Evolutionary conservation across 1,140 invertebrate species (phyloP), one percentile per base, ranked within the genome.

Genomic region (Drosophila neocordata): DNA sequence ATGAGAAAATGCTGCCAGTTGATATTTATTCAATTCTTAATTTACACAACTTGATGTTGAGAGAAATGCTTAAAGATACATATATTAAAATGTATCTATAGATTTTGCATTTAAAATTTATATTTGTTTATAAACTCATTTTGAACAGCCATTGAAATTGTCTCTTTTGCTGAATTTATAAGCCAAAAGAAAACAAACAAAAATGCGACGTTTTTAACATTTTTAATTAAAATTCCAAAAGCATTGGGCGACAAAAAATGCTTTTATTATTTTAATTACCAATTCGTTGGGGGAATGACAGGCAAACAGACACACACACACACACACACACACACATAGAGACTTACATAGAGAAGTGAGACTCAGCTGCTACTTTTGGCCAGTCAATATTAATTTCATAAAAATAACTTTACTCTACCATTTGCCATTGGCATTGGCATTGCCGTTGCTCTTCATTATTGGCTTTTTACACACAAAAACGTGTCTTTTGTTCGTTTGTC

Each of bases 251-350:
- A 69, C 27, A 73, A 85, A 77, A 87, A 87, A 87, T 88, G 83
- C 84, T 88, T 88, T 88, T 83, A 88, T 88, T 88, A 88, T 88
- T 88, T 88, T 89, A 89, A 88, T 88, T 88, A 88, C 79, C 84
- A 87, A 87, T 87, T 87, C 65, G 58, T 31, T 31, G 59, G 57
- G 38, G 70, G 20, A 63, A 59, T 51, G 64, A 68, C 60, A 64
- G 41, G 20, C 15, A 44, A 0, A 44, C 1, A 48, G 7, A 44
- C 1, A 44, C 15, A 20, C 2, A 48, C n/a, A n/a, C n/a, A n/a
- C n/a, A n/a, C n/a, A n/a, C n/a, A n/a, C n/a, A n/a, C n/a, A n/a
- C n/a, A n/a, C n/a, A n/a, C n/a, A n/a, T n/a, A n/a, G n/a, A n/a
- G n/a, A n/a, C n/a, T n/a, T n/a, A n/a, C n/a, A n/a, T n/a, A 12